Evolutionary conservation across 37 sponge, comb jelly and placozoan species (phyloP).

Genomic region (Aplysina aerophoba): DNA sequence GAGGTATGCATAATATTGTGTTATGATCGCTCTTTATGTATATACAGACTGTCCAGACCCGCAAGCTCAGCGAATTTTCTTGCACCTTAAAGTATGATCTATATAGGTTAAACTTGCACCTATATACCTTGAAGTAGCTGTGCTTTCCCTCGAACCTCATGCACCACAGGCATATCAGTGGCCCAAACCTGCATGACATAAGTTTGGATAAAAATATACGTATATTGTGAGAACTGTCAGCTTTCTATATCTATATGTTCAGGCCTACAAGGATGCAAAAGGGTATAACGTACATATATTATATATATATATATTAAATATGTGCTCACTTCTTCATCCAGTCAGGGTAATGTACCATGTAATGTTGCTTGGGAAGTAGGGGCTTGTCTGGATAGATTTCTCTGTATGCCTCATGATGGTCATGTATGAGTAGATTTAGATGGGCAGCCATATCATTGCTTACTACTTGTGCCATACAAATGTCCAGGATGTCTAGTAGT

Average conservation of each 20-base stretch:
- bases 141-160: conserved; percentile 75
- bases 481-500: conserved; percentile 50
- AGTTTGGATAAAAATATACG: too few species aligned
- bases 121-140: conserved; percentile 49
- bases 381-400: conserved; percentile 47
- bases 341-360: conserved; percentile 60
- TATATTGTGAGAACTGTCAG: too few species aligned
- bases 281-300: too few species aligned
- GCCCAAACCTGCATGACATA: conserved; percentile 75
- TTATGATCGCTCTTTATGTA: too few species aligned
- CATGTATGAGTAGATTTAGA: conserved; percentile 24
- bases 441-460: conserved; percentile 17
- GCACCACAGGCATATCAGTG: conserved; percentile 56
- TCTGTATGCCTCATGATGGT: conserved; percentile 41
- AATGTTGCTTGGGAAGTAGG: conserved; percentile 62
- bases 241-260: too few species aligned
- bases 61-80: too few species aligned
- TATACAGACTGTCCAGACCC: too few species aligned
- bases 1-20: too few species aligned
- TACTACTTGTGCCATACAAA: conserved; percentile 39
- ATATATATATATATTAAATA: too few species aligned
- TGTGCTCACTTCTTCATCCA: conserved; percentile 51
- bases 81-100: too few species aligned
- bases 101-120: too few species aligned
- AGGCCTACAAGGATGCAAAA: too few species aligned